Conservation (phyloP, 2,888 invertebrate genomes). For the Masnerella sp. region DNA sequence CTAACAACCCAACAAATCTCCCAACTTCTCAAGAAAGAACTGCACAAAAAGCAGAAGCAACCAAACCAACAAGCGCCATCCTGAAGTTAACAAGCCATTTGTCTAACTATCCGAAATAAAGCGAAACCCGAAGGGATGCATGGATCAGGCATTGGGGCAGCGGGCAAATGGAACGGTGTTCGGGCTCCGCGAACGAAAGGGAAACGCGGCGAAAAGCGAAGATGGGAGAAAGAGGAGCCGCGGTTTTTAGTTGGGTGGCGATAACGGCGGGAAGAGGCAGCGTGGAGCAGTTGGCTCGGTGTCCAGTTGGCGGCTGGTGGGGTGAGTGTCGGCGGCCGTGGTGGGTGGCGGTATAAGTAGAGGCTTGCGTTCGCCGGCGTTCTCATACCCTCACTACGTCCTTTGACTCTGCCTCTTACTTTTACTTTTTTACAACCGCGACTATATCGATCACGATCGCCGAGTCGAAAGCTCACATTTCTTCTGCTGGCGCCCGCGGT, state of each 20-base stretch:
- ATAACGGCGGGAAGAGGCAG: constrained; percentile 35
- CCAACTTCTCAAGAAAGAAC: no score
- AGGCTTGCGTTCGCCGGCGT: constrained; percentile 75
- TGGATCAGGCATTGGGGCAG: no score
- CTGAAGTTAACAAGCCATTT: no score
- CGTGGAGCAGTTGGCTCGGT: constrained; percentile 55
- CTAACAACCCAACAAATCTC: no score
- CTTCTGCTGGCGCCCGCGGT: constrained; percentile 49
- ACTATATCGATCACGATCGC: constrained; percentile 61
- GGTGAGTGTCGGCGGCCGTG: constrained; percentile 71
- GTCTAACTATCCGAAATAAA: no score
- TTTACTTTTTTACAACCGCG: constrained; percentile 70
- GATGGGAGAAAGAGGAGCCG: constrained; percentile 1
- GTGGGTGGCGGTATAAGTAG: constrained; percentile 77
- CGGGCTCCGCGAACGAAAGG: no score
- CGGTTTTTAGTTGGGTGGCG: background rate
- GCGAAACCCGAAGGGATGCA: no score
- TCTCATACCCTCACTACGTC: constrained; percentile 77
- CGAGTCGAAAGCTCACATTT: constrained; percentile 58
- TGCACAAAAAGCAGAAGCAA: no score
- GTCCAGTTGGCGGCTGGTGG: constrained; percentile 73
- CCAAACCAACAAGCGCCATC: no score
- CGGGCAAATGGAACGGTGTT: no score
- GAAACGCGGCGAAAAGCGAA: no score
- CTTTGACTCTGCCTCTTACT: constrained; percentile 75